Evolutionary conservation across 2,797 vertebrate species (phyloP), one percentile per base, ranked within the genome.

Genomic region (Bufotes viridis): DNA sequence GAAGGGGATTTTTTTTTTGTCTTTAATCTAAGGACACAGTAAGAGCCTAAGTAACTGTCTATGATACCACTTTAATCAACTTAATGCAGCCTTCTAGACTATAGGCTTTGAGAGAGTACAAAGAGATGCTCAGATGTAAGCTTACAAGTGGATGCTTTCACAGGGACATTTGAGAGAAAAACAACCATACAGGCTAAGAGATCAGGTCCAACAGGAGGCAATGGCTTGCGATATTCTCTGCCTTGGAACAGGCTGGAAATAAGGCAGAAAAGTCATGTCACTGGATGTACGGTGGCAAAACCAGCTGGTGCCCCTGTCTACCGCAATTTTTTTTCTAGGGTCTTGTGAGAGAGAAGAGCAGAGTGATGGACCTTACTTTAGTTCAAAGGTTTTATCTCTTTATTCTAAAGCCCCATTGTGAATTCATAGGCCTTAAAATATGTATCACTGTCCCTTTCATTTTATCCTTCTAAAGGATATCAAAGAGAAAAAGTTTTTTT

Each of bases 321-420:
- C 88, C 90, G 91, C 93, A 93, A 96, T 96, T 96, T 95, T 93
- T 95, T 96, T 96, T 96, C 94, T 94, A 96, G 96, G 94, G 94
- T 92, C 94, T 95, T 96, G 96, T 95, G 95, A 96, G 91, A 95
- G 94, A 96, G 95, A 96, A 96, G 95, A 96, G 94, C 93, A 93
- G n/a, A 55, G 91, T 96, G 96, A 97, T 96, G 96, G 96, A 97
- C 96, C 96, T 97, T 98, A 97, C 96, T 98, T 97, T 96, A 97
- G 97, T 99, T 99, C 98, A 99, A 99, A 98, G 97, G 97, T 97
- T 97, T 93, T 97, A 96, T 96, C 96, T 97, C 96, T 99, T 98
- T 98, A 98, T 98, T 97, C 96, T 96, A 95, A 96, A 97, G 96
- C 96, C 95, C 96, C 96, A 97, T 98, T 98, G 97, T 98, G 97